phyloP scores from a whole-genome alignment of 64 coral and sea anemone genomes.

The Montipora efflorescens region DNA sequence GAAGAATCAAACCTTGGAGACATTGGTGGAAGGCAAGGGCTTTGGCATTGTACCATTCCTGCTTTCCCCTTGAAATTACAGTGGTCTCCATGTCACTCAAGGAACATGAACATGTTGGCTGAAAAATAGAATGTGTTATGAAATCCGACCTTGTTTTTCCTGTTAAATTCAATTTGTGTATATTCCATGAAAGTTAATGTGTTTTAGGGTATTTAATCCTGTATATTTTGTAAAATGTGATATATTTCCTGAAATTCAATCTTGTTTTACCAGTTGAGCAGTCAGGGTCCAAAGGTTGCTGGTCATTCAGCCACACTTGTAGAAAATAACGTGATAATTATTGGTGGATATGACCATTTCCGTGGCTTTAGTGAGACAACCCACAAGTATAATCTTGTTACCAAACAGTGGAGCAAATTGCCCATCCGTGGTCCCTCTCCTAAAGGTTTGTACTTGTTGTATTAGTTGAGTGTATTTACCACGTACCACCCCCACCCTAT shows the following conservation, averaged over 20 bases:
- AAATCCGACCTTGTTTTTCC: no score
- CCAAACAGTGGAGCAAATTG: conserved; percentile 47
- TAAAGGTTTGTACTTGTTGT: conserved; percentile 28
- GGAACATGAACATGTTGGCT: no score
- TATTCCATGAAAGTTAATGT: no score
- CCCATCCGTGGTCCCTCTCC: conserved; percentile 19
- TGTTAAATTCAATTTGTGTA: no score
- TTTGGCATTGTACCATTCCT: no score
- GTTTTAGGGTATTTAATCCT: no score
- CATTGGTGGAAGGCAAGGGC: no score
- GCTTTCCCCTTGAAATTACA: neutral
- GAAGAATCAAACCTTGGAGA: no score
- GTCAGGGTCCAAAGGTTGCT: conserved; percentile 49
- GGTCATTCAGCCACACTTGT: conserved; percentile 87
- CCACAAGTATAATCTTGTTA: conserved; percentile 66
- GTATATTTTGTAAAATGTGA: no score
- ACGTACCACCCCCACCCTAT: no score
- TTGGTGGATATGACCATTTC: conserved; percentile 87
- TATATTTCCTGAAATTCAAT: neutral
- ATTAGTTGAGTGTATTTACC: no score
- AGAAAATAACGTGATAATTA: conserved; percentile 64
- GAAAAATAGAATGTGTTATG: no score
- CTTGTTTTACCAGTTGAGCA: conserved; percentile 2
- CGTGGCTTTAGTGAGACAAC: conserved; percentile 67
- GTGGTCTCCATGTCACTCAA: neutral